Conservation (phyloP, 2,797 vertebrate species). For the Uromys caudimaculatus region DNA sequence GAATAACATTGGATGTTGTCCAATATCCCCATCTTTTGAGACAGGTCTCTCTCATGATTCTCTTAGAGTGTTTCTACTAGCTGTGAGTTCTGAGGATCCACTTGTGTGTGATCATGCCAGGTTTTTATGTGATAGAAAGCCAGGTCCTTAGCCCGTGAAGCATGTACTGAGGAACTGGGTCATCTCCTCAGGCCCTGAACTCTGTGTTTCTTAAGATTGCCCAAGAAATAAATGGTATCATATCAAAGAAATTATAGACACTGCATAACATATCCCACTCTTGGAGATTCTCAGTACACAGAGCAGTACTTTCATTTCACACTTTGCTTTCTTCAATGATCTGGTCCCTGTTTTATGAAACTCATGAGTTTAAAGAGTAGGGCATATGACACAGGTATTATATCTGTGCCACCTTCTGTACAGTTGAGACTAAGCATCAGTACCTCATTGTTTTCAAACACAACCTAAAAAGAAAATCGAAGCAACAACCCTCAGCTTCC, state of each 20-base stretch:
- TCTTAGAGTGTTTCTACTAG: background rate
- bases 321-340: background rate
- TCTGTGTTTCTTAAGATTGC: background rate
- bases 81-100: background rate
- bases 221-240: background rate
- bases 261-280: background rate
- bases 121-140: background rate
- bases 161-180: background rate
- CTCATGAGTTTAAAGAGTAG: background rate
- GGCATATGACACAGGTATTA: background rate
- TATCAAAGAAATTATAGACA: slow-evolving; percentile 1
- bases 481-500: background rate
- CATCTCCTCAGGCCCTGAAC: too few relatives aligned
- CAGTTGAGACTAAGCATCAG: background rate
- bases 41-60: background rate
- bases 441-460: background rate
- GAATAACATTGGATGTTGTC: background rate
- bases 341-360: background rate
- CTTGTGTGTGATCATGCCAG: background rate
- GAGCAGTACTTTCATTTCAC: background rate
- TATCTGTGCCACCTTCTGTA: background rate
- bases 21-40: background rate
- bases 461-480: background rate
- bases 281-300: background rate
- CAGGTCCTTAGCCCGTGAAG: too few relatives aligned